phyloP scores from a whole-genome alignment of 2,888 invertebrate species.

The Eupithecia subfuscata region DNA sequence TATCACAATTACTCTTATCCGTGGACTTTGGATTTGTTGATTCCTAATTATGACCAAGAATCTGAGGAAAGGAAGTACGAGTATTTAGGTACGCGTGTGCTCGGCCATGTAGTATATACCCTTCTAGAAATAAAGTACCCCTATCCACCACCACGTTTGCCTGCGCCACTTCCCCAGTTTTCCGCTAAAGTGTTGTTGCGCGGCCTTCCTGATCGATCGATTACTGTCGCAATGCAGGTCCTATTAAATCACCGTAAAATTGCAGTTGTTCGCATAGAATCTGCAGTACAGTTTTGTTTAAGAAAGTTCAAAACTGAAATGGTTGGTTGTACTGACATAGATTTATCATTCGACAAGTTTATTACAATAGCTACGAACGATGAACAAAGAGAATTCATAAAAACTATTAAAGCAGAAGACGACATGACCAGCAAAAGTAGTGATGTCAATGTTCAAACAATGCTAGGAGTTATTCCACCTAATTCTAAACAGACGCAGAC shows the following conservation, averaged over 20 bases:
- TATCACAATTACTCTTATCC: conserved; percentile 82
- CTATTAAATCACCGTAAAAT: conserved; percentile 71
- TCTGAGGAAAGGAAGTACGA: conserved; percentile 74
- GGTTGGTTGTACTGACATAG: conserved; percentile 77
- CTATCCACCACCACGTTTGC: conserved; percentile 61
- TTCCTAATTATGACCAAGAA: conserved; percentile 71
- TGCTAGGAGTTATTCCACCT: conserved; percentile 58
- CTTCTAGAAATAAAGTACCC: conserved; percentile 80
- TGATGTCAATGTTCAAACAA: conserved; percentile 53
- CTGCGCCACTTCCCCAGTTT: conserved; percentile 68
- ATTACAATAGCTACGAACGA: conserved; percentile 59
- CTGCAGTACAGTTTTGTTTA: conserved; percentile 85
- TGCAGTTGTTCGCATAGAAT: conserved; percentile 73
- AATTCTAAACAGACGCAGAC: conserved; percentile 85
- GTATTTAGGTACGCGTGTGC: conserved; percentile 71
- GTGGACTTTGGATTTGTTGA: conserved; percentile 79
- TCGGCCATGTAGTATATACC: conserved; percentile 82
- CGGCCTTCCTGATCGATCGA: conserved; percentile 71
- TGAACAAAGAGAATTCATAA: conserved; percentile 67
- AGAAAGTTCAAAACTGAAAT: conserved; percentile 81
- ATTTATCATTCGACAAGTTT: conserved; percentile 72
- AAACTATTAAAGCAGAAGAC: conserved; percentile 67
- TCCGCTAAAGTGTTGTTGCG: conserved; percentile 71
- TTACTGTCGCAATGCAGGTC: conserved; percentile 69
- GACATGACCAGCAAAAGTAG: conserved; percentile 58